These are phyloP conservation scores for Nasalis larvatus DNA, from an alignment of 2,113 vertebrate genomes.

Conservation along the genomic window DNA sequence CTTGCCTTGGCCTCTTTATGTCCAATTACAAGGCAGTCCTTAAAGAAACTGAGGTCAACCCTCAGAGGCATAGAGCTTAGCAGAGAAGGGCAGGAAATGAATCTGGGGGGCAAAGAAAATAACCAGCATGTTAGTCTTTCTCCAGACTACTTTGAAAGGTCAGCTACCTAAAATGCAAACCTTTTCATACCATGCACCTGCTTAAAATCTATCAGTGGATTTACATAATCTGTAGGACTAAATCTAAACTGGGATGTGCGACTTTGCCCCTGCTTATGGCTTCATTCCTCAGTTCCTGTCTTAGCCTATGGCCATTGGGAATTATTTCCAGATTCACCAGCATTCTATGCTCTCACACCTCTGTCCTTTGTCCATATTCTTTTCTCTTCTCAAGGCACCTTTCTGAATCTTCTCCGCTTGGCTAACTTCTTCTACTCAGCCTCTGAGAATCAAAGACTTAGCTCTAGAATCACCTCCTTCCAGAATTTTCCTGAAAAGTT, in stretches of 20 bases:
- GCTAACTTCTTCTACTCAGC: neutral
- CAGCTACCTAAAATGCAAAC: neutral
- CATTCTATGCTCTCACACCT: neutral
- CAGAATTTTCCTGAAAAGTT: neutral
- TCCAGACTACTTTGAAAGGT: neutral
- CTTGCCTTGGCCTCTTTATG: neutral
- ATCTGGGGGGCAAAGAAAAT: neutral
- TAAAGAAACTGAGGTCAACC: neutral
- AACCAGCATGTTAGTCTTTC: neutral
- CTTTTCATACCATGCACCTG: neutral
- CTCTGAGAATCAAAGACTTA: neutral
- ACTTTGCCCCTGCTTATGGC: neutral
- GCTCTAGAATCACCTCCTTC: neutral
- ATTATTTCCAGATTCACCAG: neutral
- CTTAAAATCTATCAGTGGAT: neutral
- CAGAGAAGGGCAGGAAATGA: constrained; percentile 1
- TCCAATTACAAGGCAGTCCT: neutral
- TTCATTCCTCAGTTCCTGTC: neutral
- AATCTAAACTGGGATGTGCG: neutral
- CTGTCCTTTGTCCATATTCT: neutral
- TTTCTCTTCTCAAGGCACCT: neutral
- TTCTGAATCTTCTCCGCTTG: neutral
- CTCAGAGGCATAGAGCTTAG: neutral
- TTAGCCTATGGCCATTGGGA: neutral
- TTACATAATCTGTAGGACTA: neutral